Evolutionary conservation across 2,113 vertebrate genomes (phyloP).

Genomic region (Microtus montanus): DNA sequence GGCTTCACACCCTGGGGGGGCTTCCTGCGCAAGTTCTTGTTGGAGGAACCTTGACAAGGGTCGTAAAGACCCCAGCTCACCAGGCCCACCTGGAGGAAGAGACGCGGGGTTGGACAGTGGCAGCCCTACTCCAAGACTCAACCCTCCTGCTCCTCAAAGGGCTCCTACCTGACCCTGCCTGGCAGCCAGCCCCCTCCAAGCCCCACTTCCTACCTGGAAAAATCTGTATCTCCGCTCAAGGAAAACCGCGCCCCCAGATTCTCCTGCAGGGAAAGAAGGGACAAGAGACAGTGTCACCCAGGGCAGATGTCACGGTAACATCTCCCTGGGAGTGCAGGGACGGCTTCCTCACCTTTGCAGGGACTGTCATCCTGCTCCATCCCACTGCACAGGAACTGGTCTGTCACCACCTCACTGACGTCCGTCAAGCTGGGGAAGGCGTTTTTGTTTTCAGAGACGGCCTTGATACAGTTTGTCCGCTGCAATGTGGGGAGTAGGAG

Average conservation of each 20-base stretch:
- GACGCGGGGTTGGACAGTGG: background rate
- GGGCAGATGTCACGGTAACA: background rate
- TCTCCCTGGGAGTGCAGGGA: background rate
- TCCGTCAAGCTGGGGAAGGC: conserved; percentile 71
- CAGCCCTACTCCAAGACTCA: background rate
- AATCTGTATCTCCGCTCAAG: conserved; percentile 85
- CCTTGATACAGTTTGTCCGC: conserved; percentile 59
- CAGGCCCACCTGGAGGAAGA: conserved; percentile 86
- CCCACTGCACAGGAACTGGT: conserved; percentile 89
- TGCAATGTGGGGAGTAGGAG: background rate
- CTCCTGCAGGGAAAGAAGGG: conserved; percentile 81
- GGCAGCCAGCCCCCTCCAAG: background rate
- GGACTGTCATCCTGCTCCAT: conserved; percentile 71
- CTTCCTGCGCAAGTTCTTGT: conserved; percentile 32
- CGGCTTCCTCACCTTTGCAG: conserved; percentile 85
- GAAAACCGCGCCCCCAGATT: conserved; percentile 90
- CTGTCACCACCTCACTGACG: conserved; percentile 85
- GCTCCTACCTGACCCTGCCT: background rate
- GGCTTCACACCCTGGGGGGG: conserved; percentile 14
- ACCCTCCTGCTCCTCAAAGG: background rate
- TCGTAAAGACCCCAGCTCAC: conserved; percentile 89
- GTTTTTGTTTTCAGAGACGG: conserved; percentile 31
- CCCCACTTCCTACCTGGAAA: conserved; percentile 86
- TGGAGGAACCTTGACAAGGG: conserved; percentile 71
- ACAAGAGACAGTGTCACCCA: background rate